phyloP scores from a whole-genome alignment of 2,797 vertebrate genomes.

The Sylvilagus floridanus region DNA sequence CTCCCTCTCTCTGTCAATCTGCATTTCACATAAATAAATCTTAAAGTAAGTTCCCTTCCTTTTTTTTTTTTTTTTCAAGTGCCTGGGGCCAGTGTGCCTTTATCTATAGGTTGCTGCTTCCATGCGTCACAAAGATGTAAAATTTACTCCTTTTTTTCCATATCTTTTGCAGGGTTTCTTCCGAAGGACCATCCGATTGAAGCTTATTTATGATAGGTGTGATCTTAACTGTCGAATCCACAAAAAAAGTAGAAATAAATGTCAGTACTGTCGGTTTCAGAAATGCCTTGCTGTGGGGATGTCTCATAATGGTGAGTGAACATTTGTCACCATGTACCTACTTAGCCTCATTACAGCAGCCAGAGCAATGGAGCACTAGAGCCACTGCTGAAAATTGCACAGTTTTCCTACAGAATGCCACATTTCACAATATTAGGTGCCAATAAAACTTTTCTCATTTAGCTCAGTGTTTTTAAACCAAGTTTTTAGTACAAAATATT shows the following conservation, averaged over 20 bases:
- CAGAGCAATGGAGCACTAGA: not conserved
- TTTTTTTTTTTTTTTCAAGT: not conserved
- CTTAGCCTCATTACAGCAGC: not conserved
- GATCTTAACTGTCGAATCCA: conserved; percentile 98
- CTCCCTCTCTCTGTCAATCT: too few species aligned
- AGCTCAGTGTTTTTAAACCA: not conserved
- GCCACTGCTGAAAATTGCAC: not conserved
- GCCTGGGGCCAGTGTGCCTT: not conserved
- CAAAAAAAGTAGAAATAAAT: conserved; percentile 99
- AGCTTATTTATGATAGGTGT: conserved; percentile 98
- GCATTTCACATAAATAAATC: too few species aligned
- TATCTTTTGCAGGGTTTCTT: conserved; percentile 94
- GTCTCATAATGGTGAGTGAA: conserved; percentile 97
- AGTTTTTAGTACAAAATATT: not conserved
- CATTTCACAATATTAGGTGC: not conserved
- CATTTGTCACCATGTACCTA: not conserved
- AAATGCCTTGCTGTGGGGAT: conserved; percentile 98
- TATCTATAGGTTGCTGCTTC: not conserved
- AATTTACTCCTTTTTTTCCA: conserved; percentile 4
- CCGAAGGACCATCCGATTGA: conserved; percentile 97
- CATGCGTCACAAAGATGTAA: not conserved
- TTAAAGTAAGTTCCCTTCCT: too few species aligned
- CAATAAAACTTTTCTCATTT: not conserved
- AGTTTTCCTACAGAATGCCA: not conserved
- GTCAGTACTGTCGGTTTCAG: conserved; percentile 99